Evolutionary conservation across 2,797 vertebrate species (phyloP), one percentile per base, ranked within the genome.

Genomic region (Sternotherus odoratus): DNA sequence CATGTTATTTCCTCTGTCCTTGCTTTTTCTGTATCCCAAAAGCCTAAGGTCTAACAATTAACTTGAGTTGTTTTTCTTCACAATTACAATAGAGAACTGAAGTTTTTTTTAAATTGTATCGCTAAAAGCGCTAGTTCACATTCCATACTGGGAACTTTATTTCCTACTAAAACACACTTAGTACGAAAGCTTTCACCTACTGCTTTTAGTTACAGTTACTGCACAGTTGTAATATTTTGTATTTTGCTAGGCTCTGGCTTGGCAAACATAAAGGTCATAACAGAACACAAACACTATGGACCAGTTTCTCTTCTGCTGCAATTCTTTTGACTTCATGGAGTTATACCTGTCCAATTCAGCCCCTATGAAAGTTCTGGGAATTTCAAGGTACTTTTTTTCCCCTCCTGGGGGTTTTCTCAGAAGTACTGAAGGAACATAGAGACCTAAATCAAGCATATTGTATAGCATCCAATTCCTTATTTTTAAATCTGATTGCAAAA

Each of bases 221-320:
- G 77, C 48, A 72, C 21, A 60, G 6, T 53, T 78, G 15, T 69
- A 85, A 17, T 83, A 83, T 85, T 89, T 79, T 43, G 15, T 75
- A n/a, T 93, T 93, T 90, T 86, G 6, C 72, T 87, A 63, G 85
- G 7, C 4, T 79, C 2, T 33, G 77, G 54, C 5, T 77, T 79
- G 43, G 82, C 83, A 92, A 92, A 50, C 26, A 26, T 79, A 57
- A 82, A 90, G 24, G 12, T 50, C 12, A 8, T 79, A 39, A 50
- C 84, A 63, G 36, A 79, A 86, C 7, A 3, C 17, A 33, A 46
- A 53, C 49, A 72, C 33, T 87, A 83, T 80, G 4, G 5, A 2
- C 57, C 81, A 89, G 50, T 81, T 93, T 84, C n/a, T 53, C 89
- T 95, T 24, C 26, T 86, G n/a, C 1, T 66, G 28, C 79, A 72